A percentile compares a stretch with the other conserved stretches of the same genome.
phyloP scores from a whole-genome alignment of 2,888 invertebrate genomes.

The Aradus depressus region DNA sequence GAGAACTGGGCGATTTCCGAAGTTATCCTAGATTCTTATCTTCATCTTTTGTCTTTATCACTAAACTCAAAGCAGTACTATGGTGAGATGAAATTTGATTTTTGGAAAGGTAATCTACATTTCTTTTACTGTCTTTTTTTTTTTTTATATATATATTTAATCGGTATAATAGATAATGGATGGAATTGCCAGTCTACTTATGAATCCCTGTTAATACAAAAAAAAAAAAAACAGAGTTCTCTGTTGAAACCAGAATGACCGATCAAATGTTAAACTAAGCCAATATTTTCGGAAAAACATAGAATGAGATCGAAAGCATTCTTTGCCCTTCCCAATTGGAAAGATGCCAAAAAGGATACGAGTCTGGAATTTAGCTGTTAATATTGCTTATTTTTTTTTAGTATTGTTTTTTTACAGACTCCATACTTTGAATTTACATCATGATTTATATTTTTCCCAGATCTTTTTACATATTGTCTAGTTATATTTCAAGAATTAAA shows the following conservation, averaged over 20 bases:
- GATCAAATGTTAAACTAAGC: no score
- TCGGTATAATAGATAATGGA: no score
- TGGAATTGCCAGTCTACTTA: no score
- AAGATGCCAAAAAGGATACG: no score
- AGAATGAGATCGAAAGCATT: no score
- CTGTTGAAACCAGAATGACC: no score
- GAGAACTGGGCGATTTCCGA: conserved; percentile 18
- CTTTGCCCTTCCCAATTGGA: no score
- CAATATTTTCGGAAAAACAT: no score
- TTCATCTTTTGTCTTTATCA: conserved; percentile 44
- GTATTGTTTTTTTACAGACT: background rate
- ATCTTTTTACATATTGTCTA: background rate
- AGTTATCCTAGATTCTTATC: conserved; percentile 42
- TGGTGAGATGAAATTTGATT: conserved; percentile 40
- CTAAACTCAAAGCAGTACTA: conserved; percentile 45
- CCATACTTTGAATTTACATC: background rate
- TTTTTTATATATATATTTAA: conserved; percentile 10
- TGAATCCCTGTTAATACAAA: no score
- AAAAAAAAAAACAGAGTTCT: no score
- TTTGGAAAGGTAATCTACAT: conserved; percentile 46
- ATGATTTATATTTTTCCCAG: background rate
- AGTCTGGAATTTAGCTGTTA: background rate
- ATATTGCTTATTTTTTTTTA: background rate
- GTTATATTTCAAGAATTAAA: background rate
- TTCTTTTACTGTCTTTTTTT: conserved; percentile 3